Evolutionary conservation across 1,140 invertebrate genomes (phyloP).

Genomic region (Penaeus japonicus): DNA sequence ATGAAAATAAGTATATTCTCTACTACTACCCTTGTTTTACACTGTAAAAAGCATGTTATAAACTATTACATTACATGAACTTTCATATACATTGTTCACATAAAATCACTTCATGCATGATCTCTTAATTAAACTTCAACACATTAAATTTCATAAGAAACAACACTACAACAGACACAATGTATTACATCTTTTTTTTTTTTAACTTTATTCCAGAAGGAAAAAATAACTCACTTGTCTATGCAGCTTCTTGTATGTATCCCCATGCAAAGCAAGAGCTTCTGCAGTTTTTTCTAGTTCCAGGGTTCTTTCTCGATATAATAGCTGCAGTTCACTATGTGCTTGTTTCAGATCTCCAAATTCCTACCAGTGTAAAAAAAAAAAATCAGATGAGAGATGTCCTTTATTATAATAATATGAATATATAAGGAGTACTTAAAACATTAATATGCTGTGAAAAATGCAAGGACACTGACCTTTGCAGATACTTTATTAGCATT

Average conservation of each 20-base stretch:
- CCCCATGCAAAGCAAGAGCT: slow-evolving; percentile 9
- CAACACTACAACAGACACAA: neutral
- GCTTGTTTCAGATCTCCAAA: slow-evolving; percentile 22
- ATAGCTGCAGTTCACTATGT: slow-evolving; percentile 38
- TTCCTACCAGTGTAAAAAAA: neutral
- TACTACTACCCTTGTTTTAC: neutral
- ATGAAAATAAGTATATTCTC: neutral
- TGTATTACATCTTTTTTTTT: neutral
- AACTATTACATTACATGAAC: neutral
- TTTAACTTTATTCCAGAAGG: neutral
- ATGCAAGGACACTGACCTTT: neutral
- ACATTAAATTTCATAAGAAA: neutral
- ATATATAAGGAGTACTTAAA: neutral
- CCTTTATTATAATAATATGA: neutral
- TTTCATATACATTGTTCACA: too few relatives aligned
- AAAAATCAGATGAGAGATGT: neutral
- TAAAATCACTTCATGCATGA: neutral
- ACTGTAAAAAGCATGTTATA: neutral
- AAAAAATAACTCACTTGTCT: slow-evolving; percentile 21
- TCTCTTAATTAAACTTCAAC: neutral
- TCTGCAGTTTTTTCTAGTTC: slow-evolving; percentile 31
- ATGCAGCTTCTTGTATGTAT: slow-evolving; percentile 33
- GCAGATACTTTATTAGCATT: neutral
- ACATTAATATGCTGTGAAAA: too few relatives aligned
- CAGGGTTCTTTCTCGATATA: slow-evolving; percentile 39